These are phyloP conservation scores for Picus viridis DNA, from an alignment of 2,797 vertebrate genomes.

Conservation along the genomic window DNA sequence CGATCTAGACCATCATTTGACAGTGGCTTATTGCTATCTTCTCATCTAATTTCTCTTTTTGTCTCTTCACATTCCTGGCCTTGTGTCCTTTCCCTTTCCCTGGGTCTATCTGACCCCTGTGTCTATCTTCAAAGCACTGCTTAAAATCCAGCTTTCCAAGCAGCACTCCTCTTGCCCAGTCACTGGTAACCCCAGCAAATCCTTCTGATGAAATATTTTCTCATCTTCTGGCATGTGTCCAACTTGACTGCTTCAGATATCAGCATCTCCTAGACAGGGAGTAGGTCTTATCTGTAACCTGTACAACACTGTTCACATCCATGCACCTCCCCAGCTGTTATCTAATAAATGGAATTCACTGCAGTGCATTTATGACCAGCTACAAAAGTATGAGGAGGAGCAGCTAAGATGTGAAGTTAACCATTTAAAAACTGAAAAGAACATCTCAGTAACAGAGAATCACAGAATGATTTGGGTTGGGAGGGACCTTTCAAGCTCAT, in stretches of 20 bases:
- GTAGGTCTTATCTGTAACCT: neutral
- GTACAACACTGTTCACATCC: neutral
- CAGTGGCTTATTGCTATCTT: neutral
- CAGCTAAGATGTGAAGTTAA: neutral
- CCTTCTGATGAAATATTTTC: neutral
- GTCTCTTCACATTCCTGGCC: neutral
- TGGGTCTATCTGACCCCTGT: neutral
- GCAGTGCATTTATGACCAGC: neutral
- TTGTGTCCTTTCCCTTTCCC: neutral
- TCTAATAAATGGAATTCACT: conserved; percentile 4
- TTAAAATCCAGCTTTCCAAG: conserved; percentile 2
- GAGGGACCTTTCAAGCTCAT: too few relatives aligned
- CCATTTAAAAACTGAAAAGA: neutral
- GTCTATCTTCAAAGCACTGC: conserved; percentile 30
- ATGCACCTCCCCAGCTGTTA: neutral
- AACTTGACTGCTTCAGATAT: neutral
- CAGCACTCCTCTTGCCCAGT: neutral
- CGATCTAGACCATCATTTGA: neutral
- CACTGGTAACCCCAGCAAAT: neutral
- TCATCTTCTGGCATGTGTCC: neutral
- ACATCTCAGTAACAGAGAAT: rapidly evolving
- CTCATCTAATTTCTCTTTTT: neutral
- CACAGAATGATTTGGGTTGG: too few relatives aligned
- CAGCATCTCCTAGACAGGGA: neutral
- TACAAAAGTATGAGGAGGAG: neutral